Evolutionary conservation across 2,797 vertebrate genomes (phyloP).

Genomic region (Mastacembelus armatus): DNA sequence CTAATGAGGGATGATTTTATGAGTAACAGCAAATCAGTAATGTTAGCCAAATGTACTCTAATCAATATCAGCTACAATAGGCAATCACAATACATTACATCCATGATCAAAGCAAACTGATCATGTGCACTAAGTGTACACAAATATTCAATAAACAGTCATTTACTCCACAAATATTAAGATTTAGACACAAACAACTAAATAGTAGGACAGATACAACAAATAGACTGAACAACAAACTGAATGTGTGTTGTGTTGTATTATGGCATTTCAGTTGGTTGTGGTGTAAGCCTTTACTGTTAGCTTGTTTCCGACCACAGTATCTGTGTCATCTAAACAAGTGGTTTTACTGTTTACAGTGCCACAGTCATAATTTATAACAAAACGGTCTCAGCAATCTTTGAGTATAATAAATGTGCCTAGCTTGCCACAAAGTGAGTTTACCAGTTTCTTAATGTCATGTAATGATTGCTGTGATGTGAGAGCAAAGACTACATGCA

Average conservation of each 20-base stretch:
- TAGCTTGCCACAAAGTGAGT: constrained; percentile 30
- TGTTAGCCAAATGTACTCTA: constrained; percentile 34
- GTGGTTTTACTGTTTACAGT: constrained; percentile 35
- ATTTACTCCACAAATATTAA: constrained; percentile 52
- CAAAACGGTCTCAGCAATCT: constrained; percentile 9
- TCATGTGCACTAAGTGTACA: constrained; percentile 52
- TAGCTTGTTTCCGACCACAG: constrained; percentile 47
- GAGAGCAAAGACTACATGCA: constrained; percentile 78
- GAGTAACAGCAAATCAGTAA: constrained; percentile 29
- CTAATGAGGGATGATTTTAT: constrained; percentile 64
- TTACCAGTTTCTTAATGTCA: constrained; percentile 43
- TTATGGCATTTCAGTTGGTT: constrained; percentile 9
- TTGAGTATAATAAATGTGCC: constrained; percentile 27
- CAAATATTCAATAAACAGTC: constrained; percentile 60
- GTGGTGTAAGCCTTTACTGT: constrained; percentile 31
- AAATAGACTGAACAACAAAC: constrained; percentile 49
- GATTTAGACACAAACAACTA: constrained; percentile 50
- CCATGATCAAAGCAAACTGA: constrained; percentile 62
- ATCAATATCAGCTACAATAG: constrained; percentile 21
- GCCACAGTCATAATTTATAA: constrained; percentile 33
- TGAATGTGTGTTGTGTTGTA: constrained; percentile 43
- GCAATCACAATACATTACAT: constrained; percentile 43
- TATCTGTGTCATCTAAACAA: constrained; percentile 42
- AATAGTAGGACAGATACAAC: constrained; percentile 57
- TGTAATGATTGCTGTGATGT: constrained; percentile 72